These are phyloP conservation scores for Prolemur simus DNA, from an alignment of 2,113 vertebrate species.

Conservation along the genomic window DNA sequence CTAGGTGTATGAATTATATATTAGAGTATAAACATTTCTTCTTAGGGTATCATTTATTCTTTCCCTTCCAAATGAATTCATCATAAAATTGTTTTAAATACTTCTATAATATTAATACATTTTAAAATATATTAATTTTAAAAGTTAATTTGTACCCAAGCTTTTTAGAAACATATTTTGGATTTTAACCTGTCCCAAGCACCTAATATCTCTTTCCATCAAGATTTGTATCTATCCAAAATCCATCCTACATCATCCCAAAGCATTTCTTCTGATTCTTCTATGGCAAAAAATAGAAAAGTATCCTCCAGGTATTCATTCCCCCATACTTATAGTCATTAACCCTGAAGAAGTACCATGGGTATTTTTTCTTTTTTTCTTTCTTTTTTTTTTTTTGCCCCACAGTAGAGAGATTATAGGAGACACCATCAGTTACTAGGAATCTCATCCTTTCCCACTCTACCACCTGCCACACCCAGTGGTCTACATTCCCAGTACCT, in stretches of 20 bases:
- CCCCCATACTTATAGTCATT: not conserved
- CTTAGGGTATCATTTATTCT: slow-evolving; percentile 16
- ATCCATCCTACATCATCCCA: not conserved
- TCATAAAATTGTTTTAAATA: slow-evolving; percentile 2
- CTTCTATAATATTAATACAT: slow-evolving; percentile 3
- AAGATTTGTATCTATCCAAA: slow-evolving; percentile 2
- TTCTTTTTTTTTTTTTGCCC: not conserved
- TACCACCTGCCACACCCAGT: not conserved
- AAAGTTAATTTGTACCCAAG: not conserved
- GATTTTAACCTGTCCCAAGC: not conserved
- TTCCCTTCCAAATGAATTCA: not conserved
- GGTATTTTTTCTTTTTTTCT: not conserved
- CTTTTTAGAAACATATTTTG: slow-evolving; percentile 1
- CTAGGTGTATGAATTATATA: not conserved
- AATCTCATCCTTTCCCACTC: not conserved
- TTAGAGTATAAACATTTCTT: not conserved
- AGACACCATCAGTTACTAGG: not conserved
- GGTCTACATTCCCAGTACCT: not conserved
- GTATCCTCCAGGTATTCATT: not conserved
- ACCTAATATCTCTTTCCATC: not conserved
- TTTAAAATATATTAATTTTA: not conserved
- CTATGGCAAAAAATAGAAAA: not conserved
- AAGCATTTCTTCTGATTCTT: slow-evolving; percentile 27
- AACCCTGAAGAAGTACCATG: not conserved
- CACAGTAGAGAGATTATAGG: not conserved